Percentiles rank a stretch among this genome's conserved stretches.
Evolutionary conservation across 1,140 invertebrate species (phyloP).

Genomic region (Leguminivora glycinivorella): DNA sequence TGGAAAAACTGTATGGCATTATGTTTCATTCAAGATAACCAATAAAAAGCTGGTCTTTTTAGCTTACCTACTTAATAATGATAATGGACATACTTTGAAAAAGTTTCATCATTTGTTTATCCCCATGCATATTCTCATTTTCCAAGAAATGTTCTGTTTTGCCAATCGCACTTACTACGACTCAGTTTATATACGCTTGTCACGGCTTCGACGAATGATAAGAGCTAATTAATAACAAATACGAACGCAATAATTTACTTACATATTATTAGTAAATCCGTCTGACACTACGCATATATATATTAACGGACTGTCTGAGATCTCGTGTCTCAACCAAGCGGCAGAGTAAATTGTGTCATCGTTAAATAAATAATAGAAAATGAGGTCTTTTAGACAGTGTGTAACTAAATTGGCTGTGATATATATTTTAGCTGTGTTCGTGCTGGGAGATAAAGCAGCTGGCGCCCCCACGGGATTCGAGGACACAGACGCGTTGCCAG

Average conservation of each 20-base stretch:
- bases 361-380: slow-evolving; percentile 6
- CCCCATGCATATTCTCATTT: neutral
- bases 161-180: neutral
- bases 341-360: slow-evolving; percentile 6
- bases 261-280: slow-evolving; percentile 26
- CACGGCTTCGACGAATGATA: slow-evolving; percentile 5
- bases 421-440: neutral
- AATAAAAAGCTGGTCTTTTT: too few species aligned
- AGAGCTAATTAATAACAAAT: slow-evolving; percentile 20
- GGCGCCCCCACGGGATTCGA: slow-evolving; percentile 3
- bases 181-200: neutral
- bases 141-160: slow-evolving; percentile 3
- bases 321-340: slow-evolving; percentile 9
- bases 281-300: slow-evolving; percentile 19
- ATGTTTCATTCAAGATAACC: too few species aligned
- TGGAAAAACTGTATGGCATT: too few species aligned
- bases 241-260: slow-evolving; percentile 8
- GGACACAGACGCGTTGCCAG: neutral
- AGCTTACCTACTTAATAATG: too few species aligned
- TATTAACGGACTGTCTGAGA: slow-evolving; percentile 7
- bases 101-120: neutral
- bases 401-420: neutral
- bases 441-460: neutral
- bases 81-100: too few species aligned
- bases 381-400: neutral